A percentile compares a stretch with the other conserved stretches of the same genome.
Conservation (phyloP, 2,113 vertebrate species). For the Pollachius pollachius region DNA sequence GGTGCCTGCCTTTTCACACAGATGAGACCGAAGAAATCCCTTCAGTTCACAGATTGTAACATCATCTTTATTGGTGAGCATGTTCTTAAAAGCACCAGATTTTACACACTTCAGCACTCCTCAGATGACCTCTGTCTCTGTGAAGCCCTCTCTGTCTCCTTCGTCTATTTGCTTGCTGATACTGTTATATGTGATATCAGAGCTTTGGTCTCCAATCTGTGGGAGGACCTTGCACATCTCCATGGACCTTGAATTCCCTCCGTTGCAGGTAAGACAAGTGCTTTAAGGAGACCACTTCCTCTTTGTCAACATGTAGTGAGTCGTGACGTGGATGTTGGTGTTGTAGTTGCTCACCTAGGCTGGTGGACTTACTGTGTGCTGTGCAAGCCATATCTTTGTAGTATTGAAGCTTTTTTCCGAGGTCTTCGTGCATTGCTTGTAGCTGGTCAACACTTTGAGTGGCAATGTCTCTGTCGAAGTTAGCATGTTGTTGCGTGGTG, state of each 20-base stretch:
- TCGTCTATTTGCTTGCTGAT: conserved; percentile 29
- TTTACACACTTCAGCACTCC: conserved; percentile 25
- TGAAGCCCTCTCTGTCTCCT: conserved; percentile 10
- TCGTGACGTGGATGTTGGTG: not conserved
- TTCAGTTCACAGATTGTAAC: conserved; percentile 33
- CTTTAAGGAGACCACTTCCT: not conserved
- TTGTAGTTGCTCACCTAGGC: not conserved
- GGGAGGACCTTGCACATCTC: too few relatives aligned
- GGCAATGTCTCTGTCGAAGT: not conserved
- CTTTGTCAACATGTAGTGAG: not conserved
- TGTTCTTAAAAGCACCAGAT: conserved; percentile 26
- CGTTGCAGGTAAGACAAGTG: conserved; percentile 8
- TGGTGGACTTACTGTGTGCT: not conserved
- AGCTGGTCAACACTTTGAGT: too few relatives aligned
- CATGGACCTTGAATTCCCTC: conserved; percentile 23
- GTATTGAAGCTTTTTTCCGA: not conserved
- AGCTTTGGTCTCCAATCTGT: conserved; percentile 16
- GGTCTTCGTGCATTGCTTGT: not conserved
- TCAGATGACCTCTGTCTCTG: conserved; percentile 14
- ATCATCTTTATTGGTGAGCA: conserved; percentile 27
- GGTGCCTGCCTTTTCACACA: too few relatives aligned
- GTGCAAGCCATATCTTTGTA: not conserved
- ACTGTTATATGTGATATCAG: conserved; percentile 28
- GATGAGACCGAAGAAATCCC: conserved; percentile 36
- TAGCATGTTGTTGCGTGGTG: not conserved